Percentiles rank a stretch among this genome's conserved stretches.
Conservation (phyloP, 2,888 invertebrate species). For the Trissoscelio sp. region DNA sequence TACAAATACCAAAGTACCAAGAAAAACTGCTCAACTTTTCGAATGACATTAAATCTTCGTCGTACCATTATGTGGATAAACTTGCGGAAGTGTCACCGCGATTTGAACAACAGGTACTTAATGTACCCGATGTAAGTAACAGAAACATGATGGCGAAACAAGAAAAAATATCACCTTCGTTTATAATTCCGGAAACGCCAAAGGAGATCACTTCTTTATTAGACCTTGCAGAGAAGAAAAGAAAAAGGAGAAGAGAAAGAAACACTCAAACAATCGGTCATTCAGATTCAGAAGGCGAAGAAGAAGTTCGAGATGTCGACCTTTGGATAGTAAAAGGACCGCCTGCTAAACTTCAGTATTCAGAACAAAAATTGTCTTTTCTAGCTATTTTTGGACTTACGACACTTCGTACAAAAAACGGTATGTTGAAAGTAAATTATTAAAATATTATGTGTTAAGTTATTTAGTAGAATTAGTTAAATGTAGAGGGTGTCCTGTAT, state of each 20-base stretch:
- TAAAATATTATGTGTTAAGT: too few species aligned
- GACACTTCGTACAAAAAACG: conserved; percentile 86
- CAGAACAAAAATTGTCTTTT: conserved; percentile 86
- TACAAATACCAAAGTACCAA: conserved; percentile 81
- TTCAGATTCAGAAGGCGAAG: conserved; percentile 84
- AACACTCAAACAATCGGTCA: conserved; percentile 80
- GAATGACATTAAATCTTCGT: conserved; percentile 73
- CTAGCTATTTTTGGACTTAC: conserved; percentile 87
- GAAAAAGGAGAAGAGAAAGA: conserved; percentile 83
- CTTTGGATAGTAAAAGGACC: conserved; percentile 86
- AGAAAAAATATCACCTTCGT: conserved; percentile 69
- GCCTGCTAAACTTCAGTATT: conserved; percentile 84
- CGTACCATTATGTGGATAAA: conserved; percentile 79
- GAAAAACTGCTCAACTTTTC: conserved; percentile 81
- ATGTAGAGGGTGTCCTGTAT: too few species aligned
- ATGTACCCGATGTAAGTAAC: conserved; percentile 81
- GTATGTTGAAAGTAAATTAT: conserved; percentile 82
- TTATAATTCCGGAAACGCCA: conserved; percentile 75
- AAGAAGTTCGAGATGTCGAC: conserved; percentile 84
- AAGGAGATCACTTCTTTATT: conserved; percentile 81
- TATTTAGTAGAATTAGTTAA: too few species aligned
- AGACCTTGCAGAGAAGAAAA: conserved; percentile 85
- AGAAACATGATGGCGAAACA: conserved; percentile 75
- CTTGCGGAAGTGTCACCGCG: conserved; percentile 77
- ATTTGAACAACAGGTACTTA: conserved; percentile 80